Percentiles rank a stretch among this genome's conserved stretches.
phyloP scores from a whole-genome alignment of 2,113 vertebrate species.

The Mastomys coucha region DNA sequence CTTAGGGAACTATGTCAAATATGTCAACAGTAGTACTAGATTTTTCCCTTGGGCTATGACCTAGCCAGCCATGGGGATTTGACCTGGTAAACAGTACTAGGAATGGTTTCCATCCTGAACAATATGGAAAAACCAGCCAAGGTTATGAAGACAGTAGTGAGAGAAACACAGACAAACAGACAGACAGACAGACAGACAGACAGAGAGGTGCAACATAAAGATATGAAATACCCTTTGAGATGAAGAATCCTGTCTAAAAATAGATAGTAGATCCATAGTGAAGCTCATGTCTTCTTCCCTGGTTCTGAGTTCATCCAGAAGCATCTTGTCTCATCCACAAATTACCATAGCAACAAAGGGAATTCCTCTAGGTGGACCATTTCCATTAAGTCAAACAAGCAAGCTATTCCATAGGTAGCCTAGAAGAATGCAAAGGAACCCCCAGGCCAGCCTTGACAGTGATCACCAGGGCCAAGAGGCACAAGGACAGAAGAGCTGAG shows the following conservation, averaged over 20 bases:
- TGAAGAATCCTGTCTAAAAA: background rate
- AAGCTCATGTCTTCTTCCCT: background rate
- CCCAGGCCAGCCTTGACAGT: background rate
- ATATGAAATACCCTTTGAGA: background rate
- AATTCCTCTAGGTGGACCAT: background rate
- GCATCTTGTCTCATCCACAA: background rate
- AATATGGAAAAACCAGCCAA: background rate
- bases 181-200: background rate
- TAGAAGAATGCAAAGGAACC: background rate
- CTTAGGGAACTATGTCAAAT: background rate
- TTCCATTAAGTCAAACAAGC: background rate
- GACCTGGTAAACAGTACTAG: background rate
- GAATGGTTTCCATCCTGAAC: background rate
- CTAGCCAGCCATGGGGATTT: background rate
- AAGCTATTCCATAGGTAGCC: background rate
- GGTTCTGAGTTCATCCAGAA: background rate
- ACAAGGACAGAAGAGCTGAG: background rate
- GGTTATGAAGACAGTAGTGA: background rate
- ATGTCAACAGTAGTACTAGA: background rate
- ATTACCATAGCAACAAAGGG: no score
- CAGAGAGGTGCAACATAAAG: background rate
- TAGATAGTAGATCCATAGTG: background rate
- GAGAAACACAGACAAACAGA: fast-evolving
- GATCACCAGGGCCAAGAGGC: background rate
- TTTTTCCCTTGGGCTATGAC: background rate